Evolutionary conservation across 2,888 invertebrate species (phyloP).

Genomic region (Eremobia ochroleuca): DNA sequence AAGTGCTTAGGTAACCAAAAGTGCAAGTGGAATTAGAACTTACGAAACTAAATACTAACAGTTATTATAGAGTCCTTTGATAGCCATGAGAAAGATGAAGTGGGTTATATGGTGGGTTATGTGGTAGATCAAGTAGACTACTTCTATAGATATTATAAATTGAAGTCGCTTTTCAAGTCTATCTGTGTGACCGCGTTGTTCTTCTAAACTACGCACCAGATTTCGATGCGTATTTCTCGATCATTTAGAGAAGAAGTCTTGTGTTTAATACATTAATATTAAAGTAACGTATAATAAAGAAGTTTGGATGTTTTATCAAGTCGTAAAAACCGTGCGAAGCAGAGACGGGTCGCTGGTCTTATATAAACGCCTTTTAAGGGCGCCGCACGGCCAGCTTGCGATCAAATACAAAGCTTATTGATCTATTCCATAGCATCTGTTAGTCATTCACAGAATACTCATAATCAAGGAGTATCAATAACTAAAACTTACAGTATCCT

Average conservation of each 20-base stretch:
- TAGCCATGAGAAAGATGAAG: conserved; percentile 6
- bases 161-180: neutral
- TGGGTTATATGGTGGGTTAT: neutral
- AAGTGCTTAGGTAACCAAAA: neutral
- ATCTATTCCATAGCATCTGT: neutral
- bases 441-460: neutral
- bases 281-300: too few relatives aligned
- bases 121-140: neutral
- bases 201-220: neutral
- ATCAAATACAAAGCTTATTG: neutral
- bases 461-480: neutral
- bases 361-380: neutral
- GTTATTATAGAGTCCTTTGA: conserved; percentile 17
- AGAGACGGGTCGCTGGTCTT: neutral
- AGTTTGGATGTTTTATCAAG: too few relatives aligned
- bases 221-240: neutral
- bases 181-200: neutral
- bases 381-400: neutral
- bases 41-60: conserved; percentile 11
- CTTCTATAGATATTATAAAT: neutral
- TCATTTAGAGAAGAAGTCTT: too few relatives aligned
- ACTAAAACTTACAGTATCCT: conserved; percentile 11
- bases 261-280: neutral
- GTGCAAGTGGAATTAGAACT: neutral
- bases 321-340: too few relatives aligned